Base-by-base conservation (phyloP, 2,113 vertebrate species). In the Zosterops hypoxanthus region DNA sequence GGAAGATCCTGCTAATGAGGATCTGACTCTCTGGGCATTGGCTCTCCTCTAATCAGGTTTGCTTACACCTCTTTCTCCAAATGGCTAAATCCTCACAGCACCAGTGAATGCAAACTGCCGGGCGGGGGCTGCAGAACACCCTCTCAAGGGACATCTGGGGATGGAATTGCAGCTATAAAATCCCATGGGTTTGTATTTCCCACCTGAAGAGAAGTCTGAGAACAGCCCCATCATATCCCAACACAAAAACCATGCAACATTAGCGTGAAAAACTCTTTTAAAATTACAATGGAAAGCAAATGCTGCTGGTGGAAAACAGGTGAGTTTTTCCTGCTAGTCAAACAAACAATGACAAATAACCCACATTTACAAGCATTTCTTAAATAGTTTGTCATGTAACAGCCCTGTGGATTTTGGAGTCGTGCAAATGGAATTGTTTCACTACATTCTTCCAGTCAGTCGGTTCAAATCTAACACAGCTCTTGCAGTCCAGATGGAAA, bases 1-100 rank as follows among this genome's bases (percentile, higher is more conserved):
- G 53, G 94, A 70, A 95, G 94, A 78, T 77, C 39, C 11, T 90
- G 85, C 59, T 94, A 94, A 92, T 77, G 91, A 95, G 85, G 65
- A 49, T 70, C 85, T 86, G 79, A 70, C 88, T 86, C 81, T 33
- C 44, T 77, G 82, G 69, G 85, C 90, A 52, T 5, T 59, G 47
- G 26, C 71, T n/a, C 25, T 70, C 81, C 52, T 95, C 86, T 31
- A 63, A 56, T 72, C 60, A 10, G 12, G 60, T 81, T 92, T 88
- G 71, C 82, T 79, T 69, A 57, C 53, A 84, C 73, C 34, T 84
- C 56, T 44, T 71, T 24, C 63, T 72, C 79, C 78, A 70, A 80
- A 59, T 33, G 34, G 50, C 52, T 64, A n/a, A 64, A 86, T 49
- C 66, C 75, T 46, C 71, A 9, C 15, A 60, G 63, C 55, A 19